Base-by-base conservation (phyloP, 2,888 invertebrate genomes). In the Podotricha telesiphe region DNA sequence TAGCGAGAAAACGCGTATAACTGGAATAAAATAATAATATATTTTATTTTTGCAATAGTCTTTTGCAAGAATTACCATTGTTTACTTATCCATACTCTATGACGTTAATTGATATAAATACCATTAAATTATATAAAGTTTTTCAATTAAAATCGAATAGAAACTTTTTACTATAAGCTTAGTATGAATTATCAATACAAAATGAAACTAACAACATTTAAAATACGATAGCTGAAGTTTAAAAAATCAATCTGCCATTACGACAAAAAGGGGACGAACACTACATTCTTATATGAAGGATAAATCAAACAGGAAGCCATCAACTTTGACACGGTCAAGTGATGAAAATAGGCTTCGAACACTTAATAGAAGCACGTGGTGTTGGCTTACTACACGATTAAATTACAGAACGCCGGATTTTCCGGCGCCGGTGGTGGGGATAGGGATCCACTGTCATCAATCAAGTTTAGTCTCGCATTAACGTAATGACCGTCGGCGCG, bases 381-480 rank as follows among this genome's bases (percentile, higher is more conserved):
- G 75, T 72, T 67, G 48, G 70, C 67, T 73, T 70, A 73, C 71
- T 66, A 69, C 68, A 72, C 64, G 73, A 76, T 76, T 73, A 76
- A 73, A 74, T 75, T 75, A 74, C 71, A 58, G 45, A 59, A 55
- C 22, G 66, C 53, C 70, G 68, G 67, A 67, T 66, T 61, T 69
- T 69, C 69, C 69, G 66, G 67, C 51, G 63, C 58, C 67, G n/a
- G 56, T 64, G 34, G 56, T 56, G 64, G 63, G 70, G 64, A 56
- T 63, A 65, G 73, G 66, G 72, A 74, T 74, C 64, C 74, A 77
- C 79, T 77, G 84, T 87, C 90, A 92, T 92, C 91, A 89, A 92
- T 92, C 92, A 92, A 89, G 91, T 92, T 92, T 92, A 92, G 88
- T 90, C 90, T 87, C 91, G 88, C 92, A 91, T 92, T 91, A 91